A percentile compares a stretch with the other conserved stretches of the same genome.
Conservation (phyloP, 2,797 vertebrate genomes). For the Chloroceryle inda region DNA sequence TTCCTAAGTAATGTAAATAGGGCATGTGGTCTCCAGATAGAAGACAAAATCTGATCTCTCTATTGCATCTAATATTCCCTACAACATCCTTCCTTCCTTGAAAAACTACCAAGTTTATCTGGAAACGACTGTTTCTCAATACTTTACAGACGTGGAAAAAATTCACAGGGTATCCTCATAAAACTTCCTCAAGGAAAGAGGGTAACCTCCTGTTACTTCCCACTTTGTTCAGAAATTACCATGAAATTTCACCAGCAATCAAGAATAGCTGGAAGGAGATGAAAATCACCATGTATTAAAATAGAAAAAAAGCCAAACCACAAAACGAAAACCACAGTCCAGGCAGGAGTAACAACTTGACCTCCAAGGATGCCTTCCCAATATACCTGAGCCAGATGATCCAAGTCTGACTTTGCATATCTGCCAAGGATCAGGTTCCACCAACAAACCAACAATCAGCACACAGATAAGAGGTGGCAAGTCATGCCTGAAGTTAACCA, state of each 20-base stretch:
- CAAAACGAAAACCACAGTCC: background rate
- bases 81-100: background rate
- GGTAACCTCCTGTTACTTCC: rapidly evolving
- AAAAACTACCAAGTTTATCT: background rate
- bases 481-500: background rate
- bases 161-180: background rate
- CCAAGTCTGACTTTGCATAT: background rate
- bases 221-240: background rate
- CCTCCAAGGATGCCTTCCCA: background rate
- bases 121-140: background rate
- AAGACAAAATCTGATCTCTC: background rate
- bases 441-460: background rate
- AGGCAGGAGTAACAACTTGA: rapidly evolving
- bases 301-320: background rate
- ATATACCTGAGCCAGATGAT: background rate
- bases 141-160: background rate
- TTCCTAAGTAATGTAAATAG: background rate
- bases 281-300: background rate
- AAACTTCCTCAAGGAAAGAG: background rate
- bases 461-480: background rate
- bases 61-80: background rate
- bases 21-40: background rate
- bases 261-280: background rate
- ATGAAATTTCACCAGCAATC: background rate
- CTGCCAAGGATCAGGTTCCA: background rate